Evolutionary conservation across 2,888 invertebrate species (phyloP).

Genomic region (Adelphocoris suturalis): DNA sequence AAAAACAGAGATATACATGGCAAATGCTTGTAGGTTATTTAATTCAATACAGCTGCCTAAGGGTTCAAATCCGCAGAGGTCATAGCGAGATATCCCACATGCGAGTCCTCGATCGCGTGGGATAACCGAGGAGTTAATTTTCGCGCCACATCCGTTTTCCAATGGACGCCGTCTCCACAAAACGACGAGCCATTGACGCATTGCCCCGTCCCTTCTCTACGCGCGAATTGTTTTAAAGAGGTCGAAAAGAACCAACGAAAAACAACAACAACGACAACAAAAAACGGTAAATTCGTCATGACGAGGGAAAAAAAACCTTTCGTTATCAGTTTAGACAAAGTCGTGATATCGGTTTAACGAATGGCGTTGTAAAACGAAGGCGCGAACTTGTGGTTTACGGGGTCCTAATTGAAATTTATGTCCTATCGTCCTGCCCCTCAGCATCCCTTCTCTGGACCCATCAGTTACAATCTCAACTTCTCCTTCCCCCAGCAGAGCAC

Average conservation of each 20-base stretch:
- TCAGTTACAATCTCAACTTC: constrained; percentile 1
- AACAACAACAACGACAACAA: background rate
- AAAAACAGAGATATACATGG: no score
- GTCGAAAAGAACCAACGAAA: background rate
- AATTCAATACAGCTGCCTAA: no score
- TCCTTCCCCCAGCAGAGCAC: background rate
- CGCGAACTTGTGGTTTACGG: constrained; percentile 71
- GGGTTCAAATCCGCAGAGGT: background rate
- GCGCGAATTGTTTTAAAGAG: no score
- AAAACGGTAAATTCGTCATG: constrained; percentile 6
- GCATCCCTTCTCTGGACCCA: constrained; percentile 21
- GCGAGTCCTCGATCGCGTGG: background rate
- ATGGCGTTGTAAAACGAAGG: constrained; percentile 64
- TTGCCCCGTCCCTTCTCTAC: background rate
- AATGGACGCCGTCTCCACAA: background rate
- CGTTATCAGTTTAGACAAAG: constrained; percentile 64
- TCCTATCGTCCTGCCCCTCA: constrained; percentile 1
- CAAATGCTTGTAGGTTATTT: no score
- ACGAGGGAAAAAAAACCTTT: constrained; percentile 7
- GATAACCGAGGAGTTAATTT: constrained; percentile 19
- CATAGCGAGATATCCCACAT: constrained; percentile 14
- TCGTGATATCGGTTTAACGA: constrained; percentile 63
- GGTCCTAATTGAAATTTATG: constrained; percentile 71
- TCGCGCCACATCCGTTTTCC: constrained; percentile 27
- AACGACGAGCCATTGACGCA: constrained; percentile 49